Evolutionary conservation across 2,888 invertebrate genomes (phyloP), one percentile per base, ranked within the genome.

Genomic region (Endomychus coccineus): DNA sequence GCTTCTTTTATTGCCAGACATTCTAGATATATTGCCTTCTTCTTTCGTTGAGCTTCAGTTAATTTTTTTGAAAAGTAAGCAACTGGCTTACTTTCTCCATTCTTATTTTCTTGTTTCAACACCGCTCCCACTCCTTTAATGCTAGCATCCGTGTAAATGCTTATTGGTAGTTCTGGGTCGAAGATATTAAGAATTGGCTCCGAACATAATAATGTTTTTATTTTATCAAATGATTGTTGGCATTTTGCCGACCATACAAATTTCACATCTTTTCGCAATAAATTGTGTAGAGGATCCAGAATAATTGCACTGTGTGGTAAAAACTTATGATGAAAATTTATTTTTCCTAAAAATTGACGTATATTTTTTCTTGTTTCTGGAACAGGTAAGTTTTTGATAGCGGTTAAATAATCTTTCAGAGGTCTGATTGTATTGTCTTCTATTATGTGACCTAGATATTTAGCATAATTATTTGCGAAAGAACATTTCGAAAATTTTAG

Each of bases 21-120:
- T 44, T 52, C 48, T 16, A 51, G 27, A 34, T 46, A 46, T 19
- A 51, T 45, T 14, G 48, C 47, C 39, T 48, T 50, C 39, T 45
- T 44, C 14, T 34, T 48, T 46, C 49, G n/a, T 15, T 48, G 38
- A 16, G 41, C 34, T 23, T 27, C 42, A 34, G 27, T 44, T 15
- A 35, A 24, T 39, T 44, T 39, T 29, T 29, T 44, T 27, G 39
- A 35, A 17, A 44, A 44, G 16, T 37, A 36, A 15, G 41, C 39
- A 21, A 40, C 40, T 12, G 43, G 37, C 37, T 43, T 37, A 24
- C 17, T 15, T 7, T 34, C 28, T 7, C 33, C 29, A 10, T 43
- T 25, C 30, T 30, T 12, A 13, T 36, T 4, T 13, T 3, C 11
- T 39, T 51, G 47, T 41, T 50, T 47, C 15, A 52, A 36, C 7